Evolutionary conservation across 2,113 vertebrate species (phyloP).

Genomic region (Deroptyus accipitrinus): DNA sequence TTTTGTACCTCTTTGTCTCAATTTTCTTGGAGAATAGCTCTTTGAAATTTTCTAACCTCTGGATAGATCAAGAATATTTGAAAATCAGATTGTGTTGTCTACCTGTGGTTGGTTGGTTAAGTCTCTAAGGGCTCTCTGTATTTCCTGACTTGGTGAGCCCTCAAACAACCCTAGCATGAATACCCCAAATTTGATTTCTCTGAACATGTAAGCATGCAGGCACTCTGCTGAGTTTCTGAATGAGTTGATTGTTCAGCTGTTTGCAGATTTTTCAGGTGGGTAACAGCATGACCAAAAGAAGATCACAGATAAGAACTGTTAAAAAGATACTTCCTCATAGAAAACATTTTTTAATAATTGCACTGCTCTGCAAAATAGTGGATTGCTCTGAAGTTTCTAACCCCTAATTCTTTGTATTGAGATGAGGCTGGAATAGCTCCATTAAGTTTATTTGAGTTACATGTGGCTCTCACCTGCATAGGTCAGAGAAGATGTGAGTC

Average conservation of each 20-base stretch:
- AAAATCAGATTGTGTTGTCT: background rate
- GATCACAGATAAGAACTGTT: background rate
- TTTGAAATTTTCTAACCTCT: background rate
- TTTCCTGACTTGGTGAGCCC: background rate
- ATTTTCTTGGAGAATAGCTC: background rate
- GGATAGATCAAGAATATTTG: background rate
- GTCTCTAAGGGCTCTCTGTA: background rate
- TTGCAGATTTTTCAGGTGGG: background rate
- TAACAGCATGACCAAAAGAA: background rate
- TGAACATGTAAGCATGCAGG: background rate
- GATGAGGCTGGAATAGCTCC: background rate
- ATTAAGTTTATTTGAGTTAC: background rate
- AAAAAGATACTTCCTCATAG: background rate
- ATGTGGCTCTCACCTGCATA: background rate
- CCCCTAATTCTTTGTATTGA: background rate
- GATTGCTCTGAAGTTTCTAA: background rate
- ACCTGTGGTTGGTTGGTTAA: background rate
- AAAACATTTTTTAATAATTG: background rate
- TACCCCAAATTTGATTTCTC: background rate
- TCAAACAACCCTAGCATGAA: background rate
- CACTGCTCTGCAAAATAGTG: background rate
- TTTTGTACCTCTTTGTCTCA: background rate
- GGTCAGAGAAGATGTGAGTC: background rate
- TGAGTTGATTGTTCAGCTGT: background rate
- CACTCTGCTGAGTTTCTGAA: background rate